These are phyloP conservation scores for Anomalospiza imberbis DNA, from an alignment of 2,797 vertebrate species.

Conservation along the genomic window DNA sequence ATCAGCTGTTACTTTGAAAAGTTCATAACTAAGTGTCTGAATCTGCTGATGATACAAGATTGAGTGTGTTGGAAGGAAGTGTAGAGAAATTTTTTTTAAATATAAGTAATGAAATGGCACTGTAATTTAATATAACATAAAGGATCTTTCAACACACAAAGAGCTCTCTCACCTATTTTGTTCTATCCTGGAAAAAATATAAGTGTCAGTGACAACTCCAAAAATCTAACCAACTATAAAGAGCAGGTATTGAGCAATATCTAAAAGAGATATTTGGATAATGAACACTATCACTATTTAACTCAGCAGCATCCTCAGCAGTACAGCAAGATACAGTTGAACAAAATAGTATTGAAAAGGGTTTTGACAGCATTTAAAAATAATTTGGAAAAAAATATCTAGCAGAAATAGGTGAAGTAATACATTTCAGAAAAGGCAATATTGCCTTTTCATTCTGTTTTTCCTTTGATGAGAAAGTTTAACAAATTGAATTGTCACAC, in stretches of 20 bases:
- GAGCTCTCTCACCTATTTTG: background rate
- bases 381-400: background rate
- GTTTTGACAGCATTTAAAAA: background rate
- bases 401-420: background rate
- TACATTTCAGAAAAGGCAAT: background rate
- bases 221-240: background rate
- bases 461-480: background rate
- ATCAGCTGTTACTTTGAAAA: background rate
- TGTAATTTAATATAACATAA: background rate
- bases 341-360: background rate
- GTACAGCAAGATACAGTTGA: background rate
- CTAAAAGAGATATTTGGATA: background rate
- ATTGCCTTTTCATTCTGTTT: background rate
- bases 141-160: background rate
- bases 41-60: background rate
- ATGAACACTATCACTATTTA: background rate
- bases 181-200: background rate
- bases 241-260: background rate
- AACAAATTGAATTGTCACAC: conserved; percentile 7
- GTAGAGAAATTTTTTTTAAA: background rate
- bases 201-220: background rate
- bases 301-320: background rate
- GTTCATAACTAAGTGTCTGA: background rate
- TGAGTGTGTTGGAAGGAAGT: background rate
- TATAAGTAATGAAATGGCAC: background rate